Conservation (phyloP, 2,888 invertebrate species). For the Luperina testacea region DNA sequence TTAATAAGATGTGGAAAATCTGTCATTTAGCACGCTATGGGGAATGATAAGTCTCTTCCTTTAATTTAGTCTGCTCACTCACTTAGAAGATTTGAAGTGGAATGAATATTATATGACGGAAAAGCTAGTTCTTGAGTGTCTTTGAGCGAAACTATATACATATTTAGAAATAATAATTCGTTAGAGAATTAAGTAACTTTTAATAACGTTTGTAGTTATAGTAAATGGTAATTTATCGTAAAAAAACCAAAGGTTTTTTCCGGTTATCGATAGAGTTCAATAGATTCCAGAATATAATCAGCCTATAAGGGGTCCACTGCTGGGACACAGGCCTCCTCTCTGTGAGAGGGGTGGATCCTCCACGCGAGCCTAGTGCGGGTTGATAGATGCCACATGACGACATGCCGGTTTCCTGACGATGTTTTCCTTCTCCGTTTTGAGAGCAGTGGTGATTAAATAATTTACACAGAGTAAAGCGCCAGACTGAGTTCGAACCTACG, state of each 20-base stretch:
- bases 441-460: neutral
- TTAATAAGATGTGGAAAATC: constrained; percentile 37
- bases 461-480: neutral
- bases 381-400: neutral
- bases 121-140: neutral
- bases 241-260: neutral
- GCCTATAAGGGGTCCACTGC: neutral
- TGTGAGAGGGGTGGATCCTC: neutral
- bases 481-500: neutral
- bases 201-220: neutral
- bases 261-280: neutral
- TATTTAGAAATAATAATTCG: neutral
- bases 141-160: neutral
- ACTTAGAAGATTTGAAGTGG: constrained; percentile 6
- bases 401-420: neutral
- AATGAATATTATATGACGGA: neutral
- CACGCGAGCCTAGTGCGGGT: neutral
- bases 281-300: neutral
- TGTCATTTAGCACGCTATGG: constrained; percentile 25
- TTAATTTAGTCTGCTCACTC: constrained; percentile 21
- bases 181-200: neutral
- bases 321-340: neutral
- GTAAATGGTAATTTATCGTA: neutral
- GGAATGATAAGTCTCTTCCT: constrained; percentile 20
- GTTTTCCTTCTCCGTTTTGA: neutral